Percentiles rank a stretch among this genome's conserved stretches.
Evolutionary conservation across 2,888 invertebrate genomes (phyloP).

Genomic region (Acanthosepion lycidas): DNA sequence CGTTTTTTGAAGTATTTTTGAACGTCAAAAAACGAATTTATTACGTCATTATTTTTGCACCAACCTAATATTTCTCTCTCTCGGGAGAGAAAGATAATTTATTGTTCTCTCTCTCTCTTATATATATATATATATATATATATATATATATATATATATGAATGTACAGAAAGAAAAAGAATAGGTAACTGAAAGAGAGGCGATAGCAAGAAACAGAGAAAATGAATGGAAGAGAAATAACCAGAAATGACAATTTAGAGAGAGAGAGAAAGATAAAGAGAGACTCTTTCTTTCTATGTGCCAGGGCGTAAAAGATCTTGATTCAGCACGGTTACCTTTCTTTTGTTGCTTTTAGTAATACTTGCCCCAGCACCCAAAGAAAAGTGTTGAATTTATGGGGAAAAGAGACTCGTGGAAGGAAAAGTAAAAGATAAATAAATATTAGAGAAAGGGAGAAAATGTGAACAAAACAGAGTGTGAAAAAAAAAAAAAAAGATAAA

Average conservation of each 20-base stretch:
- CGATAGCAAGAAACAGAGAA: not conserved
- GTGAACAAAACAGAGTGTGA: not conserved
- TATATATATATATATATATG: not conserved
- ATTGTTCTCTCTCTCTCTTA: not conserved
- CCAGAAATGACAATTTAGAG: not conserved
- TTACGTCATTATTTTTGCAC: too few species aligned
- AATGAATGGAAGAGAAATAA: not conserved
- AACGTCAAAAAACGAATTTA: too few species aligned
- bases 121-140: conserved; percentile 13
- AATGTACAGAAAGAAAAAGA: too few species aligned
- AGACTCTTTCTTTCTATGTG: too few species aligned
- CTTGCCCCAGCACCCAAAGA: not conserved
- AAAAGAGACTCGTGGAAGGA: not conserved
- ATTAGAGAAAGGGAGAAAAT: not conserved
- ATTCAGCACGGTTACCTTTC: too few species aligned
- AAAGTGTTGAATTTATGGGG: not conserved
- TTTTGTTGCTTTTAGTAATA: too few species aligned
- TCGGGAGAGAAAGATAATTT: not conserved
- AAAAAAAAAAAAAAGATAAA: not conserved
- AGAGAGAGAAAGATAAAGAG: not conserved
- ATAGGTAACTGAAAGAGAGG: not conserved
- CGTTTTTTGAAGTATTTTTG: too few species aligned
- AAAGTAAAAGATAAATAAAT: not conserved
- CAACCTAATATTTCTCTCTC: not conserved
- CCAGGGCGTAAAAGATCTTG: too few species aligned